Conservation (phyloP, 2,113 vertebrate species). For the Camelus dromedarius region DNA sequence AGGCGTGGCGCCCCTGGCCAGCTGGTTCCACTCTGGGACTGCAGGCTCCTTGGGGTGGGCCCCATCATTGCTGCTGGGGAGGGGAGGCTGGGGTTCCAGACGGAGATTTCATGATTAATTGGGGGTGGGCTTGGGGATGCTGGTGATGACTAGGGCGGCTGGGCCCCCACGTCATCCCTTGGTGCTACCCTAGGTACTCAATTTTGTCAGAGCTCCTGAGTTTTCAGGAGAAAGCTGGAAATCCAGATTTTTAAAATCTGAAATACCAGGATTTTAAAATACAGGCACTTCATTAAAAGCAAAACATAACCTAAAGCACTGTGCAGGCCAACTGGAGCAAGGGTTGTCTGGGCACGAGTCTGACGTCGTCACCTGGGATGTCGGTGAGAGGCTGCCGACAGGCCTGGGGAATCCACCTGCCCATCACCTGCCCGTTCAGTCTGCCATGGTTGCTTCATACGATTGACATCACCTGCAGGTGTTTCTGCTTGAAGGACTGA, state of each 20-base stretch:
- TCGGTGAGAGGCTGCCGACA: not conserved
- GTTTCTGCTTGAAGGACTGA: not conserved
- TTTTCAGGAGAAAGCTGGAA: slow-evolving; percentile 52
- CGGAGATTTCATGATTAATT: not conserved
- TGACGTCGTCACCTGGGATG: not conserved
- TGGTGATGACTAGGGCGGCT: not conserved
- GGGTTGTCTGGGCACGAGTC: not conserved
- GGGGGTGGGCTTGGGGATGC: not conserved
- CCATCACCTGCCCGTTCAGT: too few relatives aligned
- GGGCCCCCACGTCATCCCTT: not conserved
- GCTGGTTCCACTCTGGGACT: not conserved
- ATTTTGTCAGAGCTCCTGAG: not conserved
- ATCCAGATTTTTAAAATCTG: not conserved
- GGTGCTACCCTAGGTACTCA: not conserved
- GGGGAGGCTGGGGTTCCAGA: not conserved
- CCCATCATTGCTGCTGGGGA: not conserved
- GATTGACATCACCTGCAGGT: not conserved
- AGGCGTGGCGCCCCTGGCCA: fast-evolving
- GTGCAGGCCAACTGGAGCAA: not conserved
- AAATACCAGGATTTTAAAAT: slow-evolving; percentile 32
- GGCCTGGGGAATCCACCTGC: not conserved
- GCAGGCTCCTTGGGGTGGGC: too few relatives aligned
- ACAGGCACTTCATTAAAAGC: not conserved
- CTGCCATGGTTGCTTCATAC: not conserved
- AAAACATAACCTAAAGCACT: not conserved